Evolutionary conservation across 2,888 invertebrate genomes (phyloP).

Genomic region (Drosophila tanythrix): DNA sequence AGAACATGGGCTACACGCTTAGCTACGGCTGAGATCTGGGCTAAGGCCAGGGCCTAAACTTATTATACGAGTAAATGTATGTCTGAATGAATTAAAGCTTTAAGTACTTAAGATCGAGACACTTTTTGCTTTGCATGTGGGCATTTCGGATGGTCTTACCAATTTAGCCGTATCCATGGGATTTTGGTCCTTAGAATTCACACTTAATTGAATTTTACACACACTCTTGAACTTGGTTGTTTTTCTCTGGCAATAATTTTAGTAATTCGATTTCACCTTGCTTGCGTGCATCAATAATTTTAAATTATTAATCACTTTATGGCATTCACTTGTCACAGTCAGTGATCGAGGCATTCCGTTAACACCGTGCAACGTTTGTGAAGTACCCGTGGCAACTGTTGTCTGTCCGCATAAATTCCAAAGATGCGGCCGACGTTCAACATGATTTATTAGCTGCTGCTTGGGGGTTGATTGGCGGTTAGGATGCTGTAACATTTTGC

Average conservation of each 20-base stretch:
- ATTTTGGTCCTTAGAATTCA: constrained; percentile 35
- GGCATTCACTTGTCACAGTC: constrained; percentile 50
- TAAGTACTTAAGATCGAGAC: constrained; percentile 34
- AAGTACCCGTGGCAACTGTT: constrained; percentile 68
- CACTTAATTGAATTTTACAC: constrained; percentile 26
- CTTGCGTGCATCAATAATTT: constrained; percentile 66
- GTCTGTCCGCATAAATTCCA: constrained; percentile 19
- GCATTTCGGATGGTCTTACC: constrained; percentile 64
- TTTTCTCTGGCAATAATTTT: constrained; percentile 36
- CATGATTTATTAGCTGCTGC: constrained; percentile 34
- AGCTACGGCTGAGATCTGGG: constrained; percentile 89
- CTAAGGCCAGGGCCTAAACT: constrained; percentile 15
- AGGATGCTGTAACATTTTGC: constrained; percentile 65
- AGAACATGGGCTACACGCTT: constrained; percentile 94
- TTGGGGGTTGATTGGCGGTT: constrained; percentile 47
- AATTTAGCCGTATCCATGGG: constrained; percentile 78
- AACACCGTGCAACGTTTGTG: constrained; percentile 56
- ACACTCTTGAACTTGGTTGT: constrained; percentile 52
- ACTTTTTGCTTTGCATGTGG: neutral
- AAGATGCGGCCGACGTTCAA: constrained; percentile 23
- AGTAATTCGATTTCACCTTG: constrained; percentile 61
- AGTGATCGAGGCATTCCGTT: constrained; percentile 61
- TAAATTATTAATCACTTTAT: constrained; percentile 68
- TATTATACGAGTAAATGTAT: constrained; percentile 17
- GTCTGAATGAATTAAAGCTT: constrained; percentile 49